A percentile compares a stretch with the other conserved stretches of the same genome.
Conservation (phyloP, 2,888 invertebrate species). For the Pheosia tremula region DNA sequence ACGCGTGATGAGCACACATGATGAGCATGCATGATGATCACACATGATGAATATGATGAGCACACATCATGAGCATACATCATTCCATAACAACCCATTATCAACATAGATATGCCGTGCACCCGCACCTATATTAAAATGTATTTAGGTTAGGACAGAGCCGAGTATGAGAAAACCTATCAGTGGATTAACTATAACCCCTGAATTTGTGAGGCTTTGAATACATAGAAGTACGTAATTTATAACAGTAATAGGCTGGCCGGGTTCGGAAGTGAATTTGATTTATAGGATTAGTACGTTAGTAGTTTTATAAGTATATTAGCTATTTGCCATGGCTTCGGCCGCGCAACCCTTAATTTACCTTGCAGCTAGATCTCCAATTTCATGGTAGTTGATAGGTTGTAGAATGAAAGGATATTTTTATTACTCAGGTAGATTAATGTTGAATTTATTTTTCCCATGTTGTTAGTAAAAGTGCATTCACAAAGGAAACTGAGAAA, state of each 20-base stretch:
- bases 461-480: conserved; percentile 33
- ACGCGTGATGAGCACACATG: no score
- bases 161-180: conserved; percentile 49
- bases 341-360: no score
- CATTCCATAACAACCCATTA: not conserved
- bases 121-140: conserved; percentile 53
- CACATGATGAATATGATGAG: no score
- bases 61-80: no score
- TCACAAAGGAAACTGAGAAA: conserved; percentile 33
- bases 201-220: conserved; percentile 21
- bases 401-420: no score
- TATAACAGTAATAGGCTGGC: conserved; percentile 19
- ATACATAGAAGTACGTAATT: conserved; percentile 23
- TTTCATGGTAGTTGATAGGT: no score
- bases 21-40: no score
- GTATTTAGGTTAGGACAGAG: conserved; percentile 43
- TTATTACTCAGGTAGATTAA: no score
- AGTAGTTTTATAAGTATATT: no score
- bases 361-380: no score
- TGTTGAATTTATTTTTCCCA: conserved; percentile 10
- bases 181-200: conserved; percentile 42
- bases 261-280: not conserved
- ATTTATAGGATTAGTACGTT: not conserved
- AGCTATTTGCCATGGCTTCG: no score
- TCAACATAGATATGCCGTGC: not conserved